phyloP scores from a whole-genome alignment of 2,888 invertebrate genomes.

The Crioceris asparagi region DNA sequence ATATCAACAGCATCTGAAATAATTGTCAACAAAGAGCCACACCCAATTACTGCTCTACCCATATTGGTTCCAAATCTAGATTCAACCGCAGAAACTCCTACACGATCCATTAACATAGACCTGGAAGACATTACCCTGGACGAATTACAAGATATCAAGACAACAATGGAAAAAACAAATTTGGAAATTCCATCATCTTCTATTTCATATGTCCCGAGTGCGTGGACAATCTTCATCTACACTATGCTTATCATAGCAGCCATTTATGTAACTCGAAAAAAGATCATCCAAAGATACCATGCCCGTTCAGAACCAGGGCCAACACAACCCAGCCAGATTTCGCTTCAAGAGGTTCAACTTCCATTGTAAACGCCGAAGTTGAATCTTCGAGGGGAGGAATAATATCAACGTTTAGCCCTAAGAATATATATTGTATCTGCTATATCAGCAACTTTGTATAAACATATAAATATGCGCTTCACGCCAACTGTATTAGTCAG shows the following conservation, averaged over 20 bases:
- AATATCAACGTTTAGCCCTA: too few relatives aligned
- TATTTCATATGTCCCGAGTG: background rate
- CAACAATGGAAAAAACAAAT: background rate
- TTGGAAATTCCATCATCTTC: background rate
- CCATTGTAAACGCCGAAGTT: background rate
- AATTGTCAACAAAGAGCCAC: background rate
- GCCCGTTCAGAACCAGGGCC: too few relatives aligned
- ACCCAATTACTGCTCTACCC: background rate
- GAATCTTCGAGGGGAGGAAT: background rate
- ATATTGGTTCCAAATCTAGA: background rate
- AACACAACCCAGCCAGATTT: background rate
- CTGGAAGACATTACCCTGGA: background rate
- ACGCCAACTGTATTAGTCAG: too few relatives aligned
- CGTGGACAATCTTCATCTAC: background rate
- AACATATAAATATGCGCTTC: too few relatives aligned
- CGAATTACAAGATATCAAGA: background rate
- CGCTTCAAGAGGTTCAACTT: background rate
- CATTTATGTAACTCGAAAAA: too few relatives aligned
- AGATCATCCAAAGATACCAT: too few relatives aligned
- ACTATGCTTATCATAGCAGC: too few relatives aligned
- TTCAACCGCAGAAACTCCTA: background rate
- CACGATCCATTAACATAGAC: background rate
- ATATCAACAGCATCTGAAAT: background rate
- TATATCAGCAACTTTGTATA: too few relatives aligned
- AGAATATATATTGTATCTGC: too few relatives aligned